phyloP scores from a whole-genome alignment of 1,140 invertebrate species.

The Solenopsis invicta region DNA sequence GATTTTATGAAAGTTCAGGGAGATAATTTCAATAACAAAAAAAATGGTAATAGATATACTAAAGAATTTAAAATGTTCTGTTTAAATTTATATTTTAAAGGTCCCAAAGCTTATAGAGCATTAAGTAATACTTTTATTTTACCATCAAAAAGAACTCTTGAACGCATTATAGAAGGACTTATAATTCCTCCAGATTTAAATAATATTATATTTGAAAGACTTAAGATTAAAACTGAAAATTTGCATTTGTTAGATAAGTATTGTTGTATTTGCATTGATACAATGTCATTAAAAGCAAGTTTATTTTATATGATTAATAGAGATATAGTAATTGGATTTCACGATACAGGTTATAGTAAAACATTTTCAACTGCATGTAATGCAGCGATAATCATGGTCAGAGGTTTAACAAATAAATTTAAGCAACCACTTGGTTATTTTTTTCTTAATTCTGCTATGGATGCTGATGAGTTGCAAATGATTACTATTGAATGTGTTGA shows the following conservation, averaged over 20 bases:
- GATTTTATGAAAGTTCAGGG: no score
- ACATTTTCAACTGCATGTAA: constrained; percentile 22
- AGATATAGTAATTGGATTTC: constrained; percentile 27
- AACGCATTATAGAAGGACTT: constrained; percentile 8
- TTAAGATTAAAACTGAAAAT: constrained; percentile 10
- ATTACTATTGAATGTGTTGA: constrained; percentile 4
- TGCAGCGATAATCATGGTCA: constrained; percentile 31
- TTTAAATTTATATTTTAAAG: constrained; percentile 47
- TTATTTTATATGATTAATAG: constrained; percentile 37
- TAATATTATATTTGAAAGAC: constrained; percentile 24
- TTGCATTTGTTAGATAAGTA: constrained; percentile 13
- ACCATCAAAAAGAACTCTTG: constrained; percentile 24
- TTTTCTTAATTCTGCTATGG: constrained; percentile 33
- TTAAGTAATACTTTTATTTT: constrained; percentile 39
- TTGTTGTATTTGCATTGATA: constrained; percentile 43
- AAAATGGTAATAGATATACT: no score
- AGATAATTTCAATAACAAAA: no score
- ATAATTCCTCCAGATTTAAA: constrained; percentile 16
- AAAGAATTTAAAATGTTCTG: constrained; percentile 35
- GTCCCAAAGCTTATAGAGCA: constrained; percentile 14
- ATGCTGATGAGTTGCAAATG: neutral
- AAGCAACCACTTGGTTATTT: constrained; percentile 39
- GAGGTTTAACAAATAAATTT: constrained; percentile 42
- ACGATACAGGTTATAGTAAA: constrained; percentile 9
- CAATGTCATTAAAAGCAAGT: constrained; percentile 40